phyloP scores from a whole-genome alignment of 2,797 vertebrate species.

The Melanotaenia maccullochi region DNA sequence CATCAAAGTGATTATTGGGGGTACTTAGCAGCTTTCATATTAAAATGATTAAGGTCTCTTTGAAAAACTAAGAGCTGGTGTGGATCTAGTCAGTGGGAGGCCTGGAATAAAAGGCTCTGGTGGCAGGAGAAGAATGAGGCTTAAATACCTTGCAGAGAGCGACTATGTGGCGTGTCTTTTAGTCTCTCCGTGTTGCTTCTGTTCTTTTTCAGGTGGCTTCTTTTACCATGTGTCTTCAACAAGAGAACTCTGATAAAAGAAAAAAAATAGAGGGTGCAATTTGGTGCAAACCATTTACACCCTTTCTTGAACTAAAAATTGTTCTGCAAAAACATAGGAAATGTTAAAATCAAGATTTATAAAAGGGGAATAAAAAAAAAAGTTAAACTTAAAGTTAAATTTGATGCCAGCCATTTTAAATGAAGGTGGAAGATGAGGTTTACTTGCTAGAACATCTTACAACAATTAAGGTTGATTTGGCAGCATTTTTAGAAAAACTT shows the following conservation, averaged over 20 bases:
- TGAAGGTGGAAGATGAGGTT: neutral
- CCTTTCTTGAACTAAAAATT: neutral
- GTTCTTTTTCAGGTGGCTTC: conserved; percentile 22
- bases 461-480: neutral
- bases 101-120: conserved; percentile 66
- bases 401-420: neutral
- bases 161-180: conserved; percentile 22
- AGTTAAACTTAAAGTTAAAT: neutral
- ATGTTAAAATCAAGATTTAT: neutral
- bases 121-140: conserved; percentile 65
- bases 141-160: conserved; percentile 65
- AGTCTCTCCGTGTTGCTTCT: conserved; percentile 22
- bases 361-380: neutral
- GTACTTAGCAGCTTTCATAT: conserved; percentile 86
- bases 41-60: conserved; percentile 84
- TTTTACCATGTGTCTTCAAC: conserved; percentile 14
- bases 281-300: neutral
- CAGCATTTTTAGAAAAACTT: neutral
- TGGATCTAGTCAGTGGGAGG: conserved; percentile 73
- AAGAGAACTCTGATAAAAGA: neutral
- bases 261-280: neutral
- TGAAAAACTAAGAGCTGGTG: conserved; percentile 77
- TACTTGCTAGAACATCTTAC: neutral
- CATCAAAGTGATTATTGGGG: conserved; percentile 85
- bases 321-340: neutral